Percentiles rank a stretch among this genome's conserved stretches.
These are phyloP conservation scores for Halcyon smyrnensis DNA, from an alignment of 2,797 vertebrate species.

Conservation along the genomic window DNA sequence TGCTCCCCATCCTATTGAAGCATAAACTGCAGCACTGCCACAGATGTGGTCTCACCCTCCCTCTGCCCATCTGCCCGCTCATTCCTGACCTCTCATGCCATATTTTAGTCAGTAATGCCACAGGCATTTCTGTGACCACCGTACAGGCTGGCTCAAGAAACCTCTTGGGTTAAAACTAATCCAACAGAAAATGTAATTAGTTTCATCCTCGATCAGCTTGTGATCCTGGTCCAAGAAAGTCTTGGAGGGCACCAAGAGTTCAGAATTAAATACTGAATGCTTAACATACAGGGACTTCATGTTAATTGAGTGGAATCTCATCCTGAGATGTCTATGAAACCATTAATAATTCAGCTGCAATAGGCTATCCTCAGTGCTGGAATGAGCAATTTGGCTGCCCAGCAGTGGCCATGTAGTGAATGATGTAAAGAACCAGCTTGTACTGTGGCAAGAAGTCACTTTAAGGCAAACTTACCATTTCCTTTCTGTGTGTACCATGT, in stretches of 20 bases:
- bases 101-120: background rate
- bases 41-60: background rate
- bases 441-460: background rate
- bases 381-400: background rate
- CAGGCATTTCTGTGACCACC: background rate
- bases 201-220: background rate
- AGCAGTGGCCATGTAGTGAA: background rate
- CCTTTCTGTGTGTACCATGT: background rate
- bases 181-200: fast-evolving
- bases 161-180: background rate
- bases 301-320: background rate
- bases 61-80: background rate
- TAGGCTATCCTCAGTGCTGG: background rate
- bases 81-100: background rate
- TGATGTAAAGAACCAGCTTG: background rate
- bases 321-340: background rate
- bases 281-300: background rate
- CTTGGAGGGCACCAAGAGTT: background rate
- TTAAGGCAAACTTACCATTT: background rate
- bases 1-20: background rate
- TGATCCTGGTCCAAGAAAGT: background rate
- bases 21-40: background rate
- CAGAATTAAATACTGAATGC: background rate
- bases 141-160: background rate
- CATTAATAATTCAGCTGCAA: background rate